Evolutionary conservation across 2,888 invertebrate genomes (phyloP), one percentile per base, ranked within the genome.

Genomic region (Volucella inflata): DNA sequence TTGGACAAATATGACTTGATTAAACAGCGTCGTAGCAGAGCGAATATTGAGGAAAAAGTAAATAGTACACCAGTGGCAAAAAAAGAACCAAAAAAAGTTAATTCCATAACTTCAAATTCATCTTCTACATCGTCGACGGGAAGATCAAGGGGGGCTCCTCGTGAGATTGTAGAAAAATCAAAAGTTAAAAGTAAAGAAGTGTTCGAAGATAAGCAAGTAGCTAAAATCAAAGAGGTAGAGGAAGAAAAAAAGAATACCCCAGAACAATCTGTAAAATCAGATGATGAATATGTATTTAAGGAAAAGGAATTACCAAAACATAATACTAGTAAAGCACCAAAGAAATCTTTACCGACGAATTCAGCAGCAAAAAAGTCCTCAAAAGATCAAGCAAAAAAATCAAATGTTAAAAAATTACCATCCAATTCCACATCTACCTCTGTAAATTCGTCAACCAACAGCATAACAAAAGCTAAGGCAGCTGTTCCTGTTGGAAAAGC

Each of bases 1-100:
- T 88, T 92, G 89, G 94, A 94, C 88, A 94, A 94, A 89, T 94
- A 94, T 89, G 94, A 94, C 88, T 93, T 94, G 89, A 93, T 94
- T 80, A 93, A 95, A 91, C 94, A 94, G 91, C 91, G 95, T 87
- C 89, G 94, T 88, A 93, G 93, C 89, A 91, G 94, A 88, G 92
- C 92, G 30, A 92, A 93, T 88, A 93, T 93, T 87, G 92, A 93
- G 75, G 83, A 85, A 30, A 93, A 93, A 88, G 92, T 92, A 83
- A 93, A 93, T 88, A 89, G 91, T 77, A 90, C 89, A 75, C 93
- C 92, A 51, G 85, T 16, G 40, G 87, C 40, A 59, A 88, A 51
- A 80, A 88, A 85, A 48, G 85, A 85, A 53, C 75, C 76, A 30
- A 85, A 72, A 51, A 85, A 77, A 36, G 30, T 57, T 12, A 77